Evolutionary conservation across 2,888 invertebrate species (phyloP).

Genomic region (Ditula angustiorana): DNA sequence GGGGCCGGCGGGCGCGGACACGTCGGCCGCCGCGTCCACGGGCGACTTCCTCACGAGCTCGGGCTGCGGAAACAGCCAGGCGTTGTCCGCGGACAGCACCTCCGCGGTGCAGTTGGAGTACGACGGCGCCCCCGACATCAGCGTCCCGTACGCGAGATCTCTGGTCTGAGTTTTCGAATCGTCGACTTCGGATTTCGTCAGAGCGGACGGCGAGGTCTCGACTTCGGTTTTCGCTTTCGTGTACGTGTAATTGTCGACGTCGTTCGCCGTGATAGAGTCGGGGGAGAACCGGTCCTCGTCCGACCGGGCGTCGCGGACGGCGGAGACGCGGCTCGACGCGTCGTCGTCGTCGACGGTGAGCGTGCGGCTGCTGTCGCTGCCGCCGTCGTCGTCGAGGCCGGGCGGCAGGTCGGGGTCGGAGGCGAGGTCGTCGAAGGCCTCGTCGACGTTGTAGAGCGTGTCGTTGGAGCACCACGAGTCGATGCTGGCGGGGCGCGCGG

Average conservation of each 20-base stretch:
- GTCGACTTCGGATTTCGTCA: constrained; percentile 66
- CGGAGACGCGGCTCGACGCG: constrained; percentile 71
- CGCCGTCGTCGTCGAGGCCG: constrained; percentile 57
- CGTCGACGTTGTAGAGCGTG: constrained; percentile 87
- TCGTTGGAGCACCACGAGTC: constrained; percentile 88
- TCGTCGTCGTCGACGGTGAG: constrained; percentile 74
- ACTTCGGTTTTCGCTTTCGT: constrained; percentile 72
- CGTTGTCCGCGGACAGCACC: constrained; percentile 64
- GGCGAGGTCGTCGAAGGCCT: constrained; percentile 81
- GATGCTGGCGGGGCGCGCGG: constrained; percentile 86
- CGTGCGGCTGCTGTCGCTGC: constrained; percentile 75
- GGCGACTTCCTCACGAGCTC: constrained; percentile 72
- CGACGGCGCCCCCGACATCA: constrained; percentile 71
- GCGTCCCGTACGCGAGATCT: constrained; percentile 74
- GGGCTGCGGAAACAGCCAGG: constrained; percentile 70
- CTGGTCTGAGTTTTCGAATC: constrained; percentile 73
- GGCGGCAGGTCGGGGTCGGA: constrained; percentile 68
- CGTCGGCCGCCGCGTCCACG: constrained; percentile 51
- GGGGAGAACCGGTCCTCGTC: constrained; percentile 75
- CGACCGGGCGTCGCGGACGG: constrained; percentile 74
- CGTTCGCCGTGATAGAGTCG: constrained; percentile 76
- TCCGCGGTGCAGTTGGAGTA: constrained; percentile 76
- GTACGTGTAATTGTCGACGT: constrained; percentile 73
- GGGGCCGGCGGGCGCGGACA: constrained; percentile 57
- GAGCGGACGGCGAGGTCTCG: constrained; percentile 58